Evolutionary conservation across 2,888 invertebrate genomes (phyloP), one percentile per base, ranked within the genome.

Genomic region (Cerceris ruficornis): DNA sequence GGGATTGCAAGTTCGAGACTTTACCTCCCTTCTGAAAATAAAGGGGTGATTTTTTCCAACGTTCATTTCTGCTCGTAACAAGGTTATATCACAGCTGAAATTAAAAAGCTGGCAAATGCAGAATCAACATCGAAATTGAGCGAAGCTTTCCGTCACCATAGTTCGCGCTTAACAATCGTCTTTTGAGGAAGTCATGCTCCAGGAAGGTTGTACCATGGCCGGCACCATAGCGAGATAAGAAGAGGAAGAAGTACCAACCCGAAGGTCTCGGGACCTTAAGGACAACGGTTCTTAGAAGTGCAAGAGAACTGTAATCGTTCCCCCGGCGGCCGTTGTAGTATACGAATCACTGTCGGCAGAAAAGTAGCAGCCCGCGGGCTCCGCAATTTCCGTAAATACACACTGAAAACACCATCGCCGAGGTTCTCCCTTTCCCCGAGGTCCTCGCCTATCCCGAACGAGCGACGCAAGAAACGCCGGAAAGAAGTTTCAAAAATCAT

Each of bases 321-420:
- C 85, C 85, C 87, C 87, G 86, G 83, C 85, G 89, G 88, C 86
- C 83, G 86, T 87, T 55, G 74, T 69, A 72, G 80, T 83, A 77
- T 83, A 86, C 89, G 90, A 90, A 91, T 90, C 88, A 88, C 90
- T 89, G 89, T 89, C 88, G 89, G 90, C 87, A 88, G 86, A 85
- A 81, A 86, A 85, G 87, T 88, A 87, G 87, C 82, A 79, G 88
- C 89, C 87, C 87, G 84, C 87, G 87, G 90, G 89, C 86, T 85
- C 87, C 86, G 88, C 87, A 92, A 92, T 91, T 91, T 92, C 88
- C 88, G 91, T 92, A 91, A 91, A 90, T 91, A 91, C 89, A 91
- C 89, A 88, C 84, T 86, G 89, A 91, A 89, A 88, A 88, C 83
- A 81, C 80, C 86, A 84, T 84, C 80, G 82, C 69, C 71, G 64